phyloP scores from a whole-genome alignment of 1,140 invertebrate species.

The Odontomachus brunneus region DNA sequence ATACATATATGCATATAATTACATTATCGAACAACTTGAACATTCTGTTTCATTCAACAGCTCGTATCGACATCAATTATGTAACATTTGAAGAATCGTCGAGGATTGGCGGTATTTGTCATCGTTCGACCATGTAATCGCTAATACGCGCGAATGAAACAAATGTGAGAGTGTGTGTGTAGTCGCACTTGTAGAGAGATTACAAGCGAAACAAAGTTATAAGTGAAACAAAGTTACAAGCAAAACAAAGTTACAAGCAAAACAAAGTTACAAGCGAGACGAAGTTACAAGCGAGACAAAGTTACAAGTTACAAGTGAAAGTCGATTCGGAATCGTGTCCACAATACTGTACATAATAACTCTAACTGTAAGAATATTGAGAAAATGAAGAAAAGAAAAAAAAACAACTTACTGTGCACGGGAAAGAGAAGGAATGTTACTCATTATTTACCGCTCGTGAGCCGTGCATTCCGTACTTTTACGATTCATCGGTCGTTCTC shows the following conservation, averaged over 20 bases:
- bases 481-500: constrained; percentile 1
- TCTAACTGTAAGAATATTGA: constrained; percentile 28
- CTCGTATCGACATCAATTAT: no score
- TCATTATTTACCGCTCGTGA: constrained; percentile 2
- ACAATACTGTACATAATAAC: constrained; percentile 46
- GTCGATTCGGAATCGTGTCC: constrained; percentile 23
- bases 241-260: constrained; percentile 8
- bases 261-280: no score
- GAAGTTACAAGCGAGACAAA: neutral
- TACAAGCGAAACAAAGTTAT: neutral
- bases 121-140: neutral
- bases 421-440: neutral
- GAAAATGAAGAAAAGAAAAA: constrained; percentile 15
- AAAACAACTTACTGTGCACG: constrained; percentile 27
- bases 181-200: neutral
- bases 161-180: neutral
- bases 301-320: constrained; percentile 26
- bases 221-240: no score
- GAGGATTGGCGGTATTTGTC: no score
- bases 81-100: no score
- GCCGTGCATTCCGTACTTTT: neutral
- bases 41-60: no score
- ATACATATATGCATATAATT: no score
- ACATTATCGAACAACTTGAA: no score
- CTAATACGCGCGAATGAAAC: neutral